Evolutionary conservation across 2,797 vertebrate genomes (phyloP).

Genomic region (Gallirallus australis): DNA sequence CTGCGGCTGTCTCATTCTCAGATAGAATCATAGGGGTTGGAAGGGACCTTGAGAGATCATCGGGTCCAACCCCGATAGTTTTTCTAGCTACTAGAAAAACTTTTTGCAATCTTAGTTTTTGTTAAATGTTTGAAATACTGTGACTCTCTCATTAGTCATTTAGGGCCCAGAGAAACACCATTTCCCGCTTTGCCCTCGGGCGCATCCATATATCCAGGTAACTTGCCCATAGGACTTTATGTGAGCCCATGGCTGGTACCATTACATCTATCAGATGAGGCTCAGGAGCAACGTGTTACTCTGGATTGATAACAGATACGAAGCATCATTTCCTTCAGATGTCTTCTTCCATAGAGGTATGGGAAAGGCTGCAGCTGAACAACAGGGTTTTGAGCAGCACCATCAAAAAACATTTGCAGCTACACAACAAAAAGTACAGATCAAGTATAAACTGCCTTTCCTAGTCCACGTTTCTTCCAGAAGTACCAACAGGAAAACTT

Average conservation of each 20-base stretch:
- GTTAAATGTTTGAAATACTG: neutral
- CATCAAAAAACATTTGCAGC: neutral
- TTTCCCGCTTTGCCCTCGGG: neutral
- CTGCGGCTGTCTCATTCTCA: neutral
- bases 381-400: neutral
- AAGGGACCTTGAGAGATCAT: no score
- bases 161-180: neutral
- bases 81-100: neutral
- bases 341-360: neutral
- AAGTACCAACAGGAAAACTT: neutral
- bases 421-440: neutral
- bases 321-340: neutral
- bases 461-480: neutral
- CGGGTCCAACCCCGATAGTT: no score
- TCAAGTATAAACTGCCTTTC: neutral
- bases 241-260: neutral
- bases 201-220: neutral
- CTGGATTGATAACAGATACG: neutral
- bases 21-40: no score
- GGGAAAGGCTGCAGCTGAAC: neutral
- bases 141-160: neutral
- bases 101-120: neutral
- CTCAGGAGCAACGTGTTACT: neutral
- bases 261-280: fast-evolving
- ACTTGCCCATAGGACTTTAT: neutral